Base-by-base conservation (phyloP, 2,888 invertebrate species). In the Drosophila antonietae region DNA sequence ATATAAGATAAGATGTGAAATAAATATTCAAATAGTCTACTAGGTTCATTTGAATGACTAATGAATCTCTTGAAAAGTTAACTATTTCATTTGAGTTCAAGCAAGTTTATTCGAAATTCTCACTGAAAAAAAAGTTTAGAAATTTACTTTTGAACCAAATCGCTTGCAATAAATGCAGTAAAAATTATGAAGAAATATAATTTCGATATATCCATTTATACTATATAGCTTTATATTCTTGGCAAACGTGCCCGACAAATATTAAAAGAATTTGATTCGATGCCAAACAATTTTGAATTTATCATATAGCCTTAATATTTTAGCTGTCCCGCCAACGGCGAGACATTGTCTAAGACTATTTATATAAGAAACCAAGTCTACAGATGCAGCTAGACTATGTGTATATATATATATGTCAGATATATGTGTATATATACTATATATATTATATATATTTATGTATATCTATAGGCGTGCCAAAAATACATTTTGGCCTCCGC, bases 241-340 rank as follows among this genome's bases (percentile, higher is more conserved):
- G 62, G 53, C 68, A 75, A 53, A 52, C 43, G 46, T 49, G 41
- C 20, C 63, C 49, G 67, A 67, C 53, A 37, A 49, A 52, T 68
- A 49, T 69, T 53, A 35, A 58, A 62, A 72, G 52, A 23, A 53
- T 56, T 75, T 78, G 80, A 71, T 61, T 56, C 68, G 65, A 60
- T 81, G 83, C 84, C 84, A 83, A 44, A 1, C 44, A 37, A 46
- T 28, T n/a, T 15, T 44, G 23, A 66, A 55, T 72, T 62, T 56
- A 18, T 31, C 31, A 39, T 69, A 75, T 67, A 75, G 52, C 55
- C 64, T 15, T 75, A 53, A 73, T 59, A 71, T 72, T 64, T 53
- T 71, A 51, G 69, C 57, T 79, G 88, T 82, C 83, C 73, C 83
- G 85, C 75, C 80, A 79, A 53, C 74, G 86, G 86, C 86, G 86